Evolutionary conservation across 2,113 vertebrate genomes (phyloP).

Genomic region (Rhynchopsitta pachyrhyncha): DNA sequence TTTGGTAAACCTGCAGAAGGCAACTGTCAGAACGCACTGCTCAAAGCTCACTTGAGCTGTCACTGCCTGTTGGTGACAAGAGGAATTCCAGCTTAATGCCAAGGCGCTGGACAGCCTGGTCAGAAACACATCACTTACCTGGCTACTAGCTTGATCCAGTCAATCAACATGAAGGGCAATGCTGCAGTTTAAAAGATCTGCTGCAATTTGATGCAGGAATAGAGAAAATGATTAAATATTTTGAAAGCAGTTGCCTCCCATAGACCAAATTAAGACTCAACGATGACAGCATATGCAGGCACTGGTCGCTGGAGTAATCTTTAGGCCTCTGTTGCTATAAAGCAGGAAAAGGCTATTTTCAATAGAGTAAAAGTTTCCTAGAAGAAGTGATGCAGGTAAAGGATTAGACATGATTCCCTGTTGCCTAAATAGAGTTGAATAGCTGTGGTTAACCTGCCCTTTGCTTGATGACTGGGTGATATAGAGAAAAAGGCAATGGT

Average conservation of each 20-base stretch:
- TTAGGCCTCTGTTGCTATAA: neutral
- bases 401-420: neutral
- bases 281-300: accelerated
- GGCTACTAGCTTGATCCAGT: neutral
- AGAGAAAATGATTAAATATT: neutral
- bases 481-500: neutral
- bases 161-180: neutral
- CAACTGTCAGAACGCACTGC: neutral
- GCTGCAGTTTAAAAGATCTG: neutral
- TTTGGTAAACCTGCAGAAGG: neutral
- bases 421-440: neutral
- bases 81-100: neutral
- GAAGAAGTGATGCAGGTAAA: neutral
- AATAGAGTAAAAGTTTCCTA: neutral
- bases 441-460: neutral
- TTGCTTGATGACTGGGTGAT: neutral
- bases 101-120: neutral
- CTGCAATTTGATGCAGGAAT: neutral
- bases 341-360: neutral
- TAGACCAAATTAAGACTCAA: neutral
- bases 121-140: accelerated
- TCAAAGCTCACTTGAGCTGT: neutral
- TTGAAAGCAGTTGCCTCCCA: neutral
- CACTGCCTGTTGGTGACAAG: neutral
- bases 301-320: neutral